Evolutionary conservation across 1,140 invertebrate species (phyloP), one percentile per base, ranked within the genome.

Genomic region (Heliconius melpomene): DNA sequence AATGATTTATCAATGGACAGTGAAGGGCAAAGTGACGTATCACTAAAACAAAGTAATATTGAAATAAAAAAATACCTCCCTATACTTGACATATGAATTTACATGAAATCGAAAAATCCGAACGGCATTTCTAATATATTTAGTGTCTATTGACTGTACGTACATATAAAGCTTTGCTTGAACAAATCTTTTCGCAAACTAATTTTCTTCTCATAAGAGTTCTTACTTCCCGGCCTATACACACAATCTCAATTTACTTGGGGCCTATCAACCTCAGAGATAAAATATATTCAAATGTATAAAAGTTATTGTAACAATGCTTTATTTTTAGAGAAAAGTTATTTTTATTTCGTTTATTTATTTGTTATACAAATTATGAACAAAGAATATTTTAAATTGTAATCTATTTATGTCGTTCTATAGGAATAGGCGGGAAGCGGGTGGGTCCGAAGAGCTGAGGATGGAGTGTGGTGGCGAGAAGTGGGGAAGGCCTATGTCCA

Each of bases 111-210:
- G 11, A 46, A 46, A 60, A 23, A 23, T 23, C 8, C 9, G 23
- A 23, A 3, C 5, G 20, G 1, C 57, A 60, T 23, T 60, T 60
- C n/a, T 60, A 60, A 26, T 60, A 60, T 13, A 23, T 60, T 54
- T 20, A 23, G 3, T 60, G 20, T 9, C 20, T 60, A 26, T 26
- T 60, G 23, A 11, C 57, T 60, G 57, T 23, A 60, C 57, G 57
- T 60, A 11, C 57, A 66, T n/a, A 32, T 32, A 32, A 79, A 79
- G 29, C 38, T 1, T 20, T 57, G 36, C 73, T 78, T 57, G 52
- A 75, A 75, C 18, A 78, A 82, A 85, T 83, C 80, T 81, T 84
- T 85, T 80, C 75, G 79, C 79, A 85, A 87, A 83, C 82, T 85
- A 85, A 87, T 85, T 87, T 84, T 85, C 79, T 80, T 78, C 40